Conservation (phyloP, 2,888 invertebrate species). For the Pseudococcus jackbeardsleyi region DNA sequence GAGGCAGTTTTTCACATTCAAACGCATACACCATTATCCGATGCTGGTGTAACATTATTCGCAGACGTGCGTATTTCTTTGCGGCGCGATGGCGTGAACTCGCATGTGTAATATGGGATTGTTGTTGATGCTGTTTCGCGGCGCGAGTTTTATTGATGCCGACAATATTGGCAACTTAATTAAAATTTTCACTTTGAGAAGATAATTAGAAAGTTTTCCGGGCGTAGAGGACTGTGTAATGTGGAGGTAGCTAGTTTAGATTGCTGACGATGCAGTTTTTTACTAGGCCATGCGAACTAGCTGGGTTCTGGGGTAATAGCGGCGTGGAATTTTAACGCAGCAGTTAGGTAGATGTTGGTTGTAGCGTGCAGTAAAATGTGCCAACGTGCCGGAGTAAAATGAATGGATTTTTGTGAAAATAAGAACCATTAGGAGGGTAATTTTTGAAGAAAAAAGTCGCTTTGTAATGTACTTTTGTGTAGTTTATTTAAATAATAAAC, state of each 20-base stretch:
- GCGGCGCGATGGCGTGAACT: not conserved
- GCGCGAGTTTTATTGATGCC: not conserved
- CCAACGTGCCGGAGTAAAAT: conserved; percentile 1
- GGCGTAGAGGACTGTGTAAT: not conserved
- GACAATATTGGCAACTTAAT: conserved; percentile 40
- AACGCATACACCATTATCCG: not conserved
- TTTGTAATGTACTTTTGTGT: not conserved
- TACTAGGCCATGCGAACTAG: not conserved
- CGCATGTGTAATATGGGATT: conserved; percentile 3
- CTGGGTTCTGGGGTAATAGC: not conserved
- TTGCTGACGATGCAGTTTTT: conserved; percentile 11
- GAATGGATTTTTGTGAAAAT: not conserved
- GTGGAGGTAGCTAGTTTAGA: not conserved
- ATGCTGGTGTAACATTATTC: not conserved
- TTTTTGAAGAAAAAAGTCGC: not conserved
- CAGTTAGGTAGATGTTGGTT: not conserved
- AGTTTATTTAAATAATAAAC: conserved; percentile 27
- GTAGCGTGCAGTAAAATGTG: not conserved
- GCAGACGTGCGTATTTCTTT: conserved; percentile 4
- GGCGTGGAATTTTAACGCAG: not conserved
- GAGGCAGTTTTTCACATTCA: conserved; percentile 31
- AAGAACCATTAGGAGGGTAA: conserved; percentile 1
- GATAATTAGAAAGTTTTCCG: conserved; percentile 21
- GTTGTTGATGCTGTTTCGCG: not conserved
- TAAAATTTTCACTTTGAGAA: conserved; percentile 4